Evolutionary conservation across 2,888 invertebrate genomes (phyloP).

Genomic region (Drosophila cognata): DNA sequence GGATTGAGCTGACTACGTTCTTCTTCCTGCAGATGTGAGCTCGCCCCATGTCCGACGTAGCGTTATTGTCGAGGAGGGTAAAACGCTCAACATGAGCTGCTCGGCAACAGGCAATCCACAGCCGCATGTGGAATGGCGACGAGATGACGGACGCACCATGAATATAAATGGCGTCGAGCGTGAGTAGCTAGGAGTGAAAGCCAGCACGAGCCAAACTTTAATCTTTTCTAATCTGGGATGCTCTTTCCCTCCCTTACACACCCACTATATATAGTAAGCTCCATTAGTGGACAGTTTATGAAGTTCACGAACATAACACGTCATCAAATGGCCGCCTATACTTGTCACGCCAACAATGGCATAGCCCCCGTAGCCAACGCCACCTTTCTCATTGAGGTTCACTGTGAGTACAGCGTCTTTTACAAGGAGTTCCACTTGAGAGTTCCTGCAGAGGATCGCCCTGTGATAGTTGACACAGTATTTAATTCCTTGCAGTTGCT

Average conservation of each 20-base stretch:
- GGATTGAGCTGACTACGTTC: neutral
- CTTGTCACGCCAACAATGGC: conserved; percentile 92
- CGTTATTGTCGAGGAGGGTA: conserved; percentile 92
- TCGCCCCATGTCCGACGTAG: conserved; percentile 85
- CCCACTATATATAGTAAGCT: conserved; percentile 86
- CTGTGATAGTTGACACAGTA: neutral
- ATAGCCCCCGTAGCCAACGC: conserved; percentile 93
- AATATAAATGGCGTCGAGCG: conserved; percentile 88
- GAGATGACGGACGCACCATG: conserved; percentile 88
- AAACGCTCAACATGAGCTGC: conserved; percentile 93
- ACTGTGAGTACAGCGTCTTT: conserved; percentile 89
- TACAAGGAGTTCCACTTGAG: neutral
- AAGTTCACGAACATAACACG: conserved; percentile 91
- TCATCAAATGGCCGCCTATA: conserved; percentile 90
- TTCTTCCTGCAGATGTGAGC: conserved; percentile 72
- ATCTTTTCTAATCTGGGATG: neutral
- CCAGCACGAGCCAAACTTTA: neutral
- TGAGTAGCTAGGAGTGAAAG: conserved; percentile 80
- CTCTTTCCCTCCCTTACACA: conserved; percentile 44
- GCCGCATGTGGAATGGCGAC: conserved; percentile 92
- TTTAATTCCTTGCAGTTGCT: conserved; percentile 88
- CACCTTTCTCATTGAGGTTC: conserved; percentile 93
- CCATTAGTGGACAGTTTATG: conserved; percentile 91
- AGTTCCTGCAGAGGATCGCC: neutral
- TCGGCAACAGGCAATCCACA: conserved; percentile 91